phyloP scores from a whole-genome alignment of 2,888 invertebrate species.

The Eledone cirrhosa region DNA sequence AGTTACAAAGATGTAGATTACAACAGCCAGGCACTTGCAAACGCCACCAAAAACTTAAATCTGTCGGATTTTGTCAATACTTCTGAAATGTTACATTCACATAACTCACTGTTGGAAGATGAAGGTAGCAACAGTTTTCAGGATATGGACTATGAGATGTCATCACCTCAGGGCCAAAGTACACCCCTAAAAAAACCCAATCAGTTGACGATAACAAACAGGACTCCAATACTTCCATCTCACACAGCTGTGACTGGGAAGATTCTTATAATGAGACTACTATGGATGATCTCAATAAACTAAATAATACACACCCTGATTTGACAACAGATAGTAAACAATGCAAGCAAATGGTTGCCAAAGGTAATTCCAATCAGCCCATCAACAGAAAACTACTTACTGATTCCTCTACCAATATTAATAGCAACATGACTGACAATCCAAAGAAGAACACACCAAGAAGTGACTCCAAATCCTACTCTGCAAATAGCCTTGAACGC shows the following conservation, averaged over 20 bases:
- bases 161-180: not conserved
- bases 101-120: not conserved
- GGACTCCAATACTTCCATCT: constrained; percentile 35
- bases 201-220: constrained; percentile 31
- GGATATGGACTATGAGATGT: constrained; percentile 24
- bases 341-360: not conserved
- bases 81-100: not conserved
- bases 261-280: constrained; percentile 60
- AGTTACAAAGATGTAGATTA: not conserved
- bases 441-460: constrained; percentile 8
- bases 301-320: constrained; percentile 44
- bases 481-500: constrained; percentile 1
- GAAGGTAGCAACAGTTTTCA: not conserved
- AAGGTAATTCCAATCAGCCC: not conserved
- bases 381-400: constrained; percentile 21
- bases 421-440: constrained; percentile 6
- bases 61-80: not conserved
- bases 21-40: not conserved
- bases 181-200: constrained; percentile 9
- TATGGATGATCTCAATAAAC: constrained; percentile 61
- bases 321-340: not conserved
- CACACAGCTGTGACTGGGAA: constrained; percentile 37
- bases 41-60: constrained; percentile 11
- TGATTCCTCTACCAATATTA: constrained; percentile 26
- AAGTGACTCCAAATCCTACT: constrained; percentile 9